These are phyloP conservation scores for Falco biarmicus DNA, from an alignment of 2,797 vertebrate genomes.

Conservation along the genomic window DNA sequence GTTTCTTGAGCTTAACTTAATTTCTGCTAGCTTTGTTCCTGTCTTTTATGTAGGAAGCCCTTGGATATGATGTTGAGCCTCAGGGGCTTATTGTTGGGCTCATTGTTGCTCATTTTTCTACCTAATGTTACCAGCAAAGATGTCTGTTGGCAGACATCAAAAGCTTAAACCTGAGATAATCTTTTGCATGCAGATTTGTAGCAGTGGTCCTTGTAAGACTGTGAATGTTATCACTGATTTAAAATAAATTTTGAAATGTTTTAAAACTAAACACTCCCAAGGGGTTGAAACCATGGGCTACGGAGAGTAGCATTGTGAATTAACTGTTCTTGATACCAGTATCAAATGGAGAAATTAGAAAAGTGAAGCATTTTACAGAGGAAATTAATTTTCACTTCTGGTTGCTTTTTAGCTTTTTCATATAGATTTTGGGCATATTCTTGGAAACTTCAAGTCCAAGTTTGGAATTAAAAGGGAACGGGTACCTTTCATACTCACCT, in stretches of 20 bases:
- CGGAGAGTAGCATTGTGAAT: background rate
- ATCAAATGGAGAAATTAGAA: background rate
- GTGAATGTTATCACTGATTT: background rate
- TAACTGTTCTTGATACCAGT: background rate
- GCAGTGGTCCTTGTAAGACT: background rate
- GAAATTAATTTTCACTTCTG: constrained; percentile 17
- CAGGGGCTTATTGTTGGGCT: background rate
- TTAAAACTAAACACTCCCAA: background rate
- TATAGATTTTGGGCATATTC: constrained; percentile 98
- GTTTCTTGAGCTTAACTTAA: background rate
- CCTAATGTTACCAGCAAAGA: background rate
- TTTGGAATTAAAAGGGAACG: constrained; percentile 99
- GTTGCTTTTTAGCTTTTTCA: constrained; percentile 89
- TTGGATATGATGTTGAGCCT: background rate
- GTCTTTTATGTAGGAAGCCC: background rate
- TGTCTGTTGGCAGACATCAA: background rate
- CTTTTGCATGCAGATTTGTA: background rate
- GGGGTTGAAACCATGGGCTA: background rate
- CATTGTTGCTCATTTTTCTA: background rate
- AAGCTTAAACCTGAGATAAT: background rate
- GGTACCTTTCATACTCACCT: constrained; percentile 98
- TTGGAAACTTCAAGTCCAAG: constrained; percentile 99
- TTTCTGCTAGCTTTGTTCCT: background rate
- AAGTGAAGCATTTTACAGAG: background rate
- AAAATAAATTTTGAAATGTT: background rate